A percentile compares a stretch with the other conserved stretches of the same genome.
phyloP scores from a whole-genome alignment of 2,113 vertebrate genomes.

The Merops nubicus region DNA sequence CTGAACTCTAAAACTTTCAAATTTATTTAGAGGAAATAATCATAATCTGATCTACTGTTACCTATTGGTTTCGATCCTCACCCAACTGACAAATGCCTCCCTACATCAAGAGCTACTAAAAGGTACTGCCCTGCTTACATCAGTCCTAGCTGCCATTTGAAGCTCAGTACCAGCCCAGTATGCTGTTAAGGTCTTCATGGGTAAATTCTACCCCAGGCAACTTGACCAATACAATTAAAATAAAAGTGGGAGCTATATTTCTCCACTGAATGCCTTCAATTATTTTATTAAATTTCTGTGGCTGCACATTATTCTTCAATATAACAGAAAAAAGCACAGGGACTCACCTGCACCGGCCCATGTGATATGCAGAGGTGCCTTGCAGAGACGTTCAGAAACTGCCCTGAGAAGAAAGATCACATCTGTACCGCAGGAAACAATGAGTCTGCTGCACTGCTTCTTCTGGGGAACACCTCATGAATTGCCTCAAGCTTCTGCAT shows the following conservation, averaged over 20 bases:
- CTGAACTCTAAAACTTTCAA: neutral
- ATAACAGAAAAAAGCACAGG: neutral
- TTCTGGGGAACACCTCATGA: neutral
- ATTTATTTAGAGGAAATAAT: neutral
- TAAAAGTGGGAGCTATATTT: neutral
- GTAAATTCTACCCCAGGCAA: neutral
- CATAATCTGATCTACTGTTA: neutral
- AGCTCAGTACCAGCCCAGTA: neutral
- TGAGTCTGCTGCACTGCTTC: neutral
- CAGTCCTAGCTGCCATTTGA: neutral
- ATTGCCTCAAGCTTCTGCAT: neutral
- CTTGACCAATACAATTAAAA: neutral
- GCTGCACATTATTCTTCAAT: neutral
- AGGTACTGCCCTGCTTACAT: neutral
- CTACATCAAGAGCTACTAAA: neutral
- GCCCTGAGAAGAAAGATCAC: neutral
- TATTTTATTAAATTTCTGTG: neutral
- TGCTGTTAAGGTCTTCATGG: neutral
- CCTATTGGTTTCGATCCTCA: neutral
- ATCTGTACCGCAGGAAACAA: neutral
- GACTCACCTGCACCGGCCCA: rapidly evolving
- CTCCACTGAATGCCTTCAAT: neutral
- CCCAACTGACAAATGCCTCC: neutral
- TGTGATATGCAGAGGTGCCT: neutral
- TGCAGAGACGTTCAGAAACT: neutral